phyloP scores from a whole-genome alignment of 2,113 vertebrate species.

The Origma solitaria region DNA sequence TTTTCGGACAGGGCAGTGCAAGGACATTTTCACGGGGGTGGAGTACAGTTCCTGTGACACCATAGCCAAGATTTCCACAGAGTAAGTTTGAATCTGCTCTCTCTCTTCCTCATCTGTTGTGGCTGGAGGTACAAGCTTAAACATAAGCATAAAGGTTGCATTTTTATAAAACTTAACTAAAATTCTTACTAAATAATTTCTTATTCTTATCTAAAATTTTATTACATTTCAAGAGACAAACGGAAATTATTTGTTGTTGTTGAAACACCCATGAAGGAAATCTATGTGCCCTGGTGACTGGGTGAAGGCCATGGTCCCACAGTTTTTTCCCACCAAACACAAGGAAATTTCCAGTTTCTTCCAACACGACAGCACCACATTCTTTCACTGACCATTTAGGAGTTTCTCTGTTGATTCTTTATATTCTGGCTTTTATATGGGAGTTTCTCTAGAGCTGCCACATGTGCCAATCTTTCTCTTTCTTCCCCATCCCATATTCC shows the following conservation, averaged over 20 bases:
- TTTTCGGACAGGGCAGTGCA: constrained; percentile 88
- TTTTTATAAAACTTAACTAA: neutral
- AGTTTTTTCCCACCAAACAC: neutral
- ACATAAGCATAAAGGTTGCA: neutral
- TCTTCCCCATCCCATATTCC: neutral
- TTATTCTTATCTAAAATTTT: neutral
- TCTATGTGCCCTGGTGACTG: neutral
- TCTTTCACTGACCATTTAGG: neutral
- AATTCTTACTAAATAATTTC: too few species aligned
- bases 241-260: neutral
- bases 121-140: neutral
- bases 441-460: neutral
- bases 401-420: neutral
- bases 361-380: neutral
- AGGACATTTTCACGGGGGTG: constrained; percentile 91
- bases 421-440: neutral
- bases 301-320: neutral
- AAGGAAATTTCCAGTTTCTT: neutral
- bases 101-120: neutral
- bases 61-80: constrained; percentile 93
- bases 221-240: neutral
- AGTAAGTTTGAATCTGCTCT: constrained; percentile 77
- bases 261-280: neutral
- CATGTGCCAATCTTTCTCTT: neutral
- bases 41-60: constrained; percentile 96